phyloP scores from a whole-genome alignment of 2,888 invertebrate species.

The Brachyptera risi region DNA sequence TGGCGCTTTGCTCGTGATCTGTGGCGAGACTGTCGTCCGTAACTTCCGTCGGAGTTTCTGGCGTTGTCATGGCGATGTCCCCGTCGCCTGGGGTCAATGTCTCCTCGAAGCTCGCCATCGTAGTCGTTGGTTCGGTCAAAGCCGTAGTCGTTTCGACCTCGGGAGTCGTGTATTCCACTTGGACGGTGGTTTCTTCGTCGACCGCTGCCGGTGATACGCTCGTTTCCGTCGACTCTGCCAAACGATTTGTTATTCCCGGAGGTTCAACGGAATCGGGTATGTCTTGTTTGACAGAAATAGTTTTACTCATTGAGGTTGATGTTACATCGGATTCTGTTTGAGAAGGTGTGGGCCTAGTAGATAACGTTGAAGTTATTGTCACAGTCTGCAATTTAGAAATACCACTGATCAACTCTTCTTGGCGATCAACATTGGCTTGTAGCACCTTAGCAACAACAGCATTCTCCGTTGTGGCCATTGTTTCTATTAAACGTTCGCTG shows the following conservation, averaged over 20 bases:
- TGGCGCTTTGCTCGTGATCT: neutral
- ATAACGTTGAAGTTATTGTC: neutral
- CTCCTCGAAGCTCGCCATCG: neutral
- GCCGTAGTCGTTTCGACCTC: too few species aligned
- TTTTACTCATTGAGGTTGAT: neutral
- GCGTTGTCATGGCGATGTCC: slow-evolving; percentile 3
- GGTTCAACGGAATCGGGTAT: neutral
- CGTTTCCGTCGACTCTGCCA: neutral
- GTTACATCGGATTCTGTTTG: neutral
- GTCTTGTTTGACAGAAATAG: neutral
- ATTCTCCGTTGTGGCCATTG: too few species aligned
- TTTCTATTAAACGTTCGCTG: too few species aligned
- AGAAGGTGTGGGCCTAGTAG: neutral
- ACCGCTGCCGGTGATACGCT: neutral
- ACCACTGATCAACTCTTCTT: neutral
- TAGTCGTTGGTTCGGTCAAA: too few species aligned
- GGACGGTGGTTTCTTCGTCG: neutral
- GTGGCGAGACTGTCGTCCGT: neutral
- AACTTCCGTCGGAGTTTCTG: neutral
- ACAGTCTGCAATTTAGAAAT: neutral
- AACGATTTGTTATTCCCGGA: neutral
- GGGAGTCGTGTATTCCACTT: too few species aligned
- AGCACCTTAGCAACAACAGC: too few species aligned
- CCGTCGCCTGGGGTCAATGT: neutral
- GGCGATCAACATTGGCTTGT: too few species aligned